A percentile compares a stretch with the other conserved stretches of the same genome.
Evolutionary conservation across 2,113 vertebrate species (phyloP).

Genomic region (Zeus faber): DNA sequence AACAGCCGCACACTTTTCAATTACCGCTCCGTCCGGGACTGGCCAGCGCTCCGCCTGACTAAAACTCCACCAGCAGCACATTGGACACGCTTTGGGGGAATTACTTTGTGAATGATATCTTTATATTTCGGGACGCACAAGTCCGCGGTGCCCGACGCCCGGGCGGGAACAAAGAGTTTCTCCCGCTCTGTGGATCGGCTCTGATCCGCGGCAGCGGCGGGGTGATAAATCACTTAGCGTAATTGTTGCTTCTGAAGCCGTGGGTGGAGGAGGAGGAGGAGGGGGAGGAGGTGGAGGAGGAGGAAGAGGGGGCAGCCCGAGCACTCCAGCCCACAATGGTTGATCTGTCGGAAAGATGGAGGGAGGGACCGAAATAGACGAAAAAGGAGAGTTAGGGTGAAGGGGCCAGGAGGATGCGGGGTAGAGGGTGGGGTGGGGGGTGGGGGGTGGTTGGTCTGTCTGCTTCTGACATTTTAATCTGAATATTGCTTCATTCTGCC

Average conservation of each 20-base stretch:
- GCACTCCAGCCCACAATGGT: too few species aligned
- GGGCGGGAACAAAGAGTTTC: slow-evolving; percentile 29
- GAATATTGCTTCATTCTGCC: too few species aligned
- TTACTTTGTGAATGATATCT: slow-evolving; percentile 2
- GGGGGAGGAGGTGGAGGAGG: slow-evolving; percentile 14
- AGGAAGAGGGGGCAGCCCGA: too few species aligned
- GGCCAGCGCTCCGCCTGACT: neutral
- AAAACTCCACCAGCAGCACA: slow-evolving; percentile 1
- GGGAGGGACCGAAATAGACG: neutral
- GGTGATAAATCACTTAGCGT: slow-evolving; percentile 64
- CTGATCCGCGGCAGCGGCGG: slow-evolving; percentile 39
- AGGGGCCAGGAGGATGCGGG: neutral
- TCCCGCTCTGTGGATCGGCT: slow-evolving; percentile 3
- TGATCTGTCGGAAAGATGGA: neutral
- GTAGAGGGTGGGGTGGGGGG: neutral
- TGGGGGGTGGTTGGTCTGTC: too few species aligned
- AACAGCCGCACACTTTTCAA: neutral
- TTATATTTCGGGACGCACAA: too few species aligned
- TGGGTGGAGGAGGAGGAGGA: slow-evolving; percentile 21
- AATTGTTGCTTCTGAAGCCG: slow-evolving; percentile 55
- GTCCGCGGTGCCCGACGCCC: too few species aligned
- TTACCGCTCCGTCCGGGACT: neutral
- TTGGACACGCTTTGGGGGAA: neutral
- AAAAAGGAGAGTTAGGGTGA: neutral
- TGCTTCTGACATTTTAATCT: too few species aligned